Conservation (phyloP, 2,113 vertebrate genomes). For the Beaufortia kweichowensis region DNA sequence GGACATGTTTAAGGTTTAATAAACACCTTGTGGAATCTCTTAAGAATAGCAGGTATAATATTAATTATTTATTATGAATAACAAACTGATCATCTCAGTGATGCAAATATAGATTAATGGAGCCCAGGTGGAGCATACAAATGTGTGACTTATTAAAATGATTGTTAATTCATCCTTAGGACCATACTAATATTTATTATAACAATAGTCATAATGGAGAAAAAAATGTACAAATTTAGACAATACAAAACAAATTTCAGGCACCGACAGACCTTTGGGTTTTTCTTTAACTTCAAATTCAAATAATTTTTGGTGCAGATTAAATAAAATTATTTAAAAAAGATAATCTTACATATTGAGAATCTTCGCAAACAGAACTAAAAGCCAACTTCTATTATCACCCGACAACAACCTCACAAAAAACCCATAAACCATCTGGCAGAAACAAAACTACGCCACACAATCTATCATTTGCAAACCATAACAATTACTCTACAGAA, state of each 20-base stretch:
- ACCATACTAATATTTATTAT: too few species aligned
- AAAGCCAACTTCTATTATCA: neutral
- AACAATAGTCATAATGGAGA: too few species aligned
- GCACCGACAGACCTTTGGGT: too few species aligned
- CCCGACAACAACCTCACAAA: neutral
- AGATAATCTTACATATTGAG: neutral
- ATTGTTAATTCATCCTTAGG: neutral
- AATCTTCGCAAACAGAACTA: neutral
- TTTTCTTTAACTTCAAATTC: too few species aligned
- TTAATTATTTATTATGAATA: slow-evolving; percentile 6
- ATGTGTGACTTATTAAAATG: neutral
- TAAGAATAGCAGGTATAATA: neutral
- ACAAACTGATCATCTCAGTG: neutral
- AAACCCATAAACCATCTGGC: slow-evolving; percentile 6
- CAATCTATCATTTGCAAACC: slow-evolving; percentile 44
- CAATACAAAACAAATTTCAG: neutral
- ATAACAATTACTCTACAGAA: slow-evolving; percentile 36
- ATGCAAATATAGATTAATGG: neutral
- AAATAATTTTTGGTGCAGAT: neutral
- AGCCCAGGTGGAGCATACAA: neutral
- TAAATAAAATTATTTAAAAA: neutral
- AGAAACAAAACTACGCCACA: slow-evolving; percentile 18
- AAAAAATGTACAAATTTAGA: too few species aligned
- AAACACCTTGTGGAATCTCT: neutral
- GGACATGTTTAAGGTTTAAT: neutral